phyloP scores from a whole-genome alignment of 2,888 invertebrate genomes.

The Dioctria rufipes region DNA sequence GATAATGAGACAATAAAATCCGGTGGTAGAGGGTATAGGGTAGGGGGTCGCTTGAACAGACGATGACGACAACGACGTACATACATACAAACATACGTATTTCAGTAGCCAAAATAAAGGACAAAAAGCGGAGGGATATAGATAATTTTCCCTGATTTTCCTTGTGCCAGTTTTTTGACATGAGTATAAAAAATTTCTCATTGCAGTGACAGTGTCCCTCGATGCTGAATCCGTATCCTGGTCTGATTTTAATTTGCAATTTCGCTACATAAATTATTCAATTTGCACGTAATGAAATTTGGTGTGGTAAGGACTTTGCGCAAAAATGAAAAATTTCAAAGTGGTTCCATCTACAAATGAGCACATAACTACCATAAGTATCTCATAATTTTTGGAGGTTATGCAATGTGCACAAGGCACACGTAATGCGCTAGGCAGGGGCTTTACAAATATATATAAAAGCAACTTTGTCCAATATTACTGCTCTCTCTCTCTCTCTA shows the following conservation, averaged over 20 bases:
- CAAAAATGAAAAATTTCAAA: conserved; percentile 38
- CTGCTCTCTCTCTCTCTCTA: not conserved
- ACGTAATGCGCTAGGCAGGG: not conserved
- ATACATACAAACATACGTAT: no score
- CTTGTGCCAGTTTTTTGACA: conserved; percentile 2
- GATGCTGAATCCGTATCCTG: conserved; percentile 9
- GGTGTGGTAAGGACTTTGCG: conserved; percentile 43
- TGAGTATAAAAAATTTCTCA: not conserved
- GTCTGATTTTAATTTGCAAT: conserved; percentile 53
- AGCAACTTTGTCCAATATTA: no score
- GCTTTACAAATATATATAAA: not conserved
- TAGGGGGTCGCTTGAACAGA: not conserved
- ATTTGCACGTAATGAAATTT: conserved; percentile 56
- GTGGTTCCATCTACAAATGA: not conserved
- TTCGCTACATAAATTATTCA: conserved; percentile 56
- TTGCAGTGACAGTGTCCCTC: conserved; percentile 23
- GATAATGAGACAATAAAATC: conserved; percentile 57
- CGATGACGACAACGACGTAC: not conserved
- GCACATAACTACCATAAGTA: not conserved
- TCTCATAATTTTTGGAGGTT: not conserved
- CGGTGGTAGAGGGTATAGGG: not conserved
- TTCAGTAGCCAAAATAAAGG: not conserved
- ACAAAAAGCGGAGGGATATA: conserved; percentile 1
- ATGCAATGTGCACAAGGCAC: not conserved
- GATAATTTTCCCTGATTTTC: conserved; percentile 13